These are phyloP conservation scores for Zophobas morio DNA, from an alignment of 1,140 invertebrate species.

Conservation along the genomic window DNA sequence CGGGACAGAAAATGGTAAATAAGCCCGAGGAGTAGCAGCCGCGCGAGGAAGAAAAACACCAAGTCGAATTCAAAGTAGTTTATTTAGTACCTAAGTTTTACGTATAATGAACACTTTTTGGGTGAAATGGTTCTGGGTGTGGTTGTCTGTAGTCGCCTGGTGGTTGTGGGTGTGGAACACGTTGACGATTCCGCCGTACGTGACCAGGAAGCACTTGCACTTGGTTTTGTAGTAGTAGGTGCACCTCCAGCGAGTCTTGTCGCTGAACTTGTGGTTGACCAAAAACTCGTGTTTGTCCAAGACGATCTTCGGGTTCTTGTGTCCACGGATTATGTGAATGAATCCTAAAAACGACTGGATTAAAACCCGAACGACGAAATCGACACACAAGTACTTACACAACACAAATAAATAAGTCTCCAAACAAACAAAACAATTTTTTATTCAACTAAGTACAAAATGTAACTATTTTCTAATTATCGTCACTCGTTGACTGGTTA, in stretches of 20 bases:
- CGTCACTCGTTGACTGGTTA: not conserved
- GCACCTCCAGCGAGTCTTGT: slow-evolving; percentile 57
- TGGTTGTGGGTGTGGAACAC: slow-evolving; percentile 57
- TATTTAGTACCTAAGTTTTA: slow-evolving; percentile 10
- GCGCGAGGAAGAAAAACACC: not conserved
- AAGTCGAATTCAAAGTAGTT: not conserved
- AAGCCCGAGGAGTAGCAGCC: no score
- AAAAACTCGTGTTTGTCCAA: slow-evolving; percentile 57
- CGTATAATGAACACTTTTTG: slow-evolving; percentile 51
- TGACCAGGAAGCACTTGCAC: slow-evolving; percentile 54
- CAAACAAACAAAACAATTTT: not conserved
- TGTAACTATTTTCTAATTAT: slow-evolving; percentile 1
- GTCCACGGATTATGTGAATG: slow-evolving; percentile 1
- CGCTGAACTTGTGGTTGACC: slow-evolving; percentile 54
- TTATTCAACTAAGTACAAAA: not conserved
- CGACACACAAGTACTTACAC: not conserved
- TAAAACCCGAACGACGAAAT: no score
- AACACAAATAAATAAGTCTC: not conserved
- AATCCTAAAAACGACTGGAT: slow-evolving; percentile 11
- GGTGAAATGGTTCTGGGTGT: slow-evolving; percentile 32
- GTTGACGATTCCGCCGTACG: slow-evolving; percentile 53
- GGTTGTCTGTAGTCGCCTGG: slow-evolving; percentile 46
- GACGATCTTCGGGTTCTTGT: slow-evolving; percentile 56
- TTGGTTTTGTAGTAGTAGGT: slow-evolving; percentile 56
- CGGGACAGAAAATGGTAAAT: no score